Percentiles rank a stretch among this genome's conserved stretches.
phyloP scores from a whole-genome alignment of 2,888 invertebrate species.

The Yponomeuta evonymella region DNA sequence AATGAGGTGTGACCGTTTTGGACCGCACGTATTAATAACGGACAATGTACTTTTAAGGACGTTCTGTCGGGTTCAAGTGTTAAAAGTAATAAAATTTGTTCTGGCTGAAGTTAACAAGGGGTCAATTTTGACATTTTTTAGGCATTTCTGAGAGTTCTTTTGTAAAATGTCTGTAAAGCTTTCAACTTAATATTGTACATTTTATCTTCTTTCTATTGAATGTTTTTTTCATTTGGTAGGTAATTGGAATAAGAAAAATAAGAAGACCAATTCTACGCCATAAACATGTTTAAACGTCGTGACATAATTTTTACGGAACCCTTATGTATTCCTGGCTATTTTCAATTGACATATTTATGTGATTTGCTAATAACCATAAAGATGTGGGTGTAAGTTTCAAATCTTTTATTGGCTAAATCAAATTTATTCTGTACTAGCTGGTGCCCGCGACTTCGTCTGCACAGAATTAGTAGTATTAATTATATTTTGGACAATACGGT shows the following conservation, averaged over 20 bases:
- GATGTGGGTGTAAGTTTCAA: slow-evolving; percentile 43
- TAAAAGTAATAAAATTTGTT: slow-evolving; percentile 63
- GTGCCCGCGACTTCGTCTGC: too few relatives aligned
- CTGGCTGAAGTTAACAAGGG: slow-evolving; percentile 52
- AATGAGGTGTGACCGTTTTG: slow-evolving; percentile 56
- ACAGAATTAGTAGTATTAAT: too few relatives aligned
- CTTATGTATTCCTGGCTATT: slow-evolving; percentile 31
- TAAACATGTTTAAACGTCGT: too few relatives aligned
- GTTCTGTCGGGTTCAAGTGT: slow-evolving; percentile 60
- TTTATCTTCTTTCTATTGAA: not conserved
- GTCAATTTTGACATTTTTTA: slow-evolving; percentile 54
- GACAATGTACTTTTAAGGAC: slow-evolving; percentile 68
- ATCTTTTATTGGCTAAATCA: slow-evolving; percentile 17
- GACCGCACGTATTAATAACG: slow-evolving; percentile 58
- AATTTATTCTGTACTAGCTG: not conserved
- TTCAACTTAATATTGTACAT: not conserved
- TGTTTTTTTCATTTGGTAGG: too few relatives aligned
- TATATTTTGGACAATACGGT: too few relatives aligned
- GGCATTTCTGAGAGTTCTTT: slow-evolving; percentile 32
- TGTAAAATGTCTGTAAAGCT: not conserved
- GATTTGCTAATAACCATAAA: slow-evolving; percentile 42
- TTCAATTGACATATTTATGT: slow-evolving; percentile 55
- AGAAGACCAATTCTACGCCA: too few relatives aligned
- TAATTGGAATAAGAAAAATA: too few relatives aligned
- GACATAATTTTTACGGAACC: slow-evolving; percentile 5